Evolutionary conservation across 2,888 invertebrate genomes (phyloP).

Genomic region (Cephus sareptanus): DNA sequence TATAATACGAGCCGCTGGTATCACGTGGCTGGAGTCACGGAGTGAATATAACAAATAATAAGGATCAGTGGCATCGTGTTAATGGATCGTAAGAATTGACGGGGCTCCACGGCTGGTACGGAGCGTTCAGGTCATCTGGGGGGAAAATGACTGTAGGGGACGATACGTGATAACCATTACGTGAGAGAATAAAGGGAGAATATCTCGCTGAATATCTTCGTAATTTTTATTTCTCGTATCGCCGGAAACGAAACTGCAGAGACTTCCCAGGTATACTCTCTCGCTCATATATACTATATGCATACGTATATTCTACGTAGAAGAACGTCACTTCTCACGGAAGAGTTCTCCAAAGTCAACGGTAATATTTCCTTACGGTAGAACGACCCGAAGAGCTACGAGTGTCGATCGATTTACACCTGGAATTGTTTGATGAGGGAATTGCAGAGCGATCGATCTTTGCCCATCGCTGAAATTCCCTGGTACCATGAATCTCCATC

Average conservation of each 20-base stretch:
- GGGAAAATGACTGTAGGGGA: constrained; percentile 6
- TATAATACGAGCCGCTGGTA: neutral
- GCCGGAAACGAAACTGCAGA: neutral
- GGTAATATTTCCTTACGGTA: neutral
- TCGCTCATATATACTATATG: too few species aligned
- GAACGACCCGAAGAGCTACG: neutral
- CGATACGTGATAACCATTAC: constrained; percentile 22
- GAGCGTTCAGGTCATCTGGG: neutral
- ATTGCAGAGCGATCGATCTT: neutral
- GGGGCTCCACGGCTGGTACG: constrained; percentile 20
- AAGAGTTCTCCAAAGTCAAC: neutral
- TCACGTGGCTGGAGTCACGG: neutral
- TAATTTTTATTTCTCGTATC: neutral
- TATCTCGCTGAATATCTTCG: neutral
- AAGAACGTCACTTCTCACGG: neutral
- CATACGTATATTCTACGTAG: neutral
- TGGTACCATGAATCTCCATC: neutral
- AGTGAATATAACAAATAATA: constrained; percentile 2
- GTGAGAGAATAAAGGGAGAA: neutral
- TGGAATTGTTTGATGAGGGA: neutral
- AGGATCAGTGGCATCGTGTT: constrained; percentile 17
- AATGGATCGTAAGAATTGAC: constrained; percentile 33
- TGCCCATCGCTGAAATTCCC: neutral
- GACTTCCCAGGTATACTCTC: too few species aligned
- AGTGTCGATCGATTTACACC: neutral